These are phyloP conservation scores for Psittacula cyanocephala DNA, from an alignment of 2,113 vertebrate species.

Conservation along the genomic window DNA sequence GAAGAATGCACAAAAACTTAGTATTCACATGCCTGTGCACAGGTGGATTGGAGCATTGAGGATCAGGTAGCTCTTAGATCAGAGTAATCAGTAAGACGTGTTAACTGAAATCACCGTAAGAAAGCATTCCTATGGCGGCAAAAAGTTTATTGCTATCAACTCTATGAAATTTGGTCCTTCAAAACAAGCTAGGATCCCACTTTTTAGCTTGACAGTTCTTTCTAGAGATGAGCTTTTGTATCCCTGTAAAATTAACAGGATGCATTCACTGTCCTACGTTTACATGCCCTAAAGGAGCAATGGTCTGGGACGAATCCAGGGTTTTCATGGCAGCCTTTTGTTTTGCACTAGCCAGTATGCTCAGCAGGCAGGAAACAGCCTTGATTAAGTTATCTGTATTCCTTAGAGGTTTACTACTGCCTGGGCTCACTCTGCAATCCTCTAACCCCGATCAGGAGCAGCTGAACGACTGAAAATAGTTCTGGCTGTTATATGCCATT, in stretches of 20 bases:
- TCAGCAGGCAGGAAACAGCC: neutral
- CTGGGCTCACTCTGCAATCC: neutral
- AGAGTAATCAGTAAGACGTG: neutral
- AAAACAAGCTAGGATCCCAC: neutral
- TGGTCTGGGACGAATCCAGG: neutral
- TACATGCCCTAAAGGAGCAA: neutral
- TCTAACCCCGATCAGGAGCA: neutral
- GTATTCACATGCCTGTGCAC: neutral
- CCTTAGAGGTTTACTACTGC: neutral
- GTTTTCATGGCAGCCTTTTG: neutral
- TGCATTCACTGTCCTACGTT: neutral
- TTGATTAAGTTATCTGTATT: slow-evolving; percentile 22
- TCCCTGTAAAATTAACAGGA: neutral
- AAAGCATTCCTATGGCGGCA: neutral
- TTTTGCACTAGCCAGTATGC: neutral
- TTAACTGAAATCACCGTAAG: neutral
- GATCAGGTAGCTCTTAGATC: neutral
- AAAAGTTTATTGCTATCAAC: neutral
- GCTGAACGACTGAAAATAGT: neutral
- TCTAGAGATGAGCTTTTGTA: neutral
- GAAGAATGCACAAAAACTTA: neutral
- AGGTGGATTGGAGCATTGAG: neutral
- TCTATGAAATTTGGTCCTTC: neutral
- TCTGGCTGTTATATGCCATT: neutral
- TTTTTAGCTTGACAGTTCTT: neutral